Conservation (phyloP, 2,888 invertebrate genomes). For the Epirrhoe alternata region DNA sequence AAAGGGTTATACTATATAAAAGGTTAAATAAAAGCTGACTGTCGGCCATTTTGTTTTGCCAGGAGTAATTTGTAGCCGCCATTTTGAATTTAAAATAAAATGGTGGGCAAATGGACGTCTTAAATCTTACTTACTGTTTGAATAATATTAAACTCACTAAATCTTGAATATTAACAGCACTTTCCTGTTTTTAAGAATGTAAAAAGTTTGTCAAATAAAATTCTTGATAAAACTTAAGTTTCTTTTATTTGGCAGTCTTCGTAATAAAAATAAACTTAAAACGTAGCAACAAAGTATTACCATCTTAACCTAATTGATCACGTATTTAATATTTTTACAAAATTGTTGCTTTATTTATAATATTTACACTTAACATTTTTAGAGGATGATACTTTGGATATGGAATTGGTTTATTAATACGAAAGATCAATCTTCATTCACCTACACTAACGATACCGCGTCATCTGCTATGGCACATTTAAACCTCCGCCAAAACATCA, state of each 20-base stretch:
- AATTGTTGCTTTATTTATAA: constrained; percentile 8
- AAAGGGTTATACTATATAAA: neutral
- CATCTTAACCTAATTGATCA: constrained; percentile 26
- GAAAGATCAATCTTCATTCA: no score
- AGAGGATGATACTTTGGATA: neutral
- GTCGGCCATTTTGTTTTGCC: neutral
- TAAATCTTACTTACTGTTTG: constrained; percentile 20
- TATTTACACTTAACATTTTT: neutral
- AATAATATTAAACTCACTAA: constrained; percentile 56
- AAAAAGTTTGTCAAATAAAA: constrained; percentile 80
- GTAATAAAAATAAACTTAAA: constrained; percentile 38
- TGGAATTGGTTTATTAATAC: no score
- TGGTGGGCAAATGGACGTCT: neutral
- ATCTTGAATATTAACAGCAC: constrained; percentile 70
- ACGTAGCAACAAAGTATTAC: constrained; percentile 39
- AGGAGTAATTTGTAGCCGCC: neutral
- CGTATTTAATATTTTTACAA: constrained; percentile 18
- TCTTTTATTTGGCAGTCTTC: constrained; percentile 71
- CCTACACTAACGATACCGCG: no score
- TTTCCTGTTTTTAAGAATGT: constrained; percentile 63
- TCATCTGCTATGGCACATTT: no score
- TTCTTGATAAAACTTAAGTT: constrained; percentile 56
- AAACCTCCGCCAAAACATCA: no score
- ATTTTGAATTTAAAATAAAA: neutral
- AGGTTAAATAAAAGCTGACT: neutral